Evolutionary conservation across 1,140 invertebrate genomes (phyloP).

Genomic region (Cyphomyrmex costatus): DNA sequence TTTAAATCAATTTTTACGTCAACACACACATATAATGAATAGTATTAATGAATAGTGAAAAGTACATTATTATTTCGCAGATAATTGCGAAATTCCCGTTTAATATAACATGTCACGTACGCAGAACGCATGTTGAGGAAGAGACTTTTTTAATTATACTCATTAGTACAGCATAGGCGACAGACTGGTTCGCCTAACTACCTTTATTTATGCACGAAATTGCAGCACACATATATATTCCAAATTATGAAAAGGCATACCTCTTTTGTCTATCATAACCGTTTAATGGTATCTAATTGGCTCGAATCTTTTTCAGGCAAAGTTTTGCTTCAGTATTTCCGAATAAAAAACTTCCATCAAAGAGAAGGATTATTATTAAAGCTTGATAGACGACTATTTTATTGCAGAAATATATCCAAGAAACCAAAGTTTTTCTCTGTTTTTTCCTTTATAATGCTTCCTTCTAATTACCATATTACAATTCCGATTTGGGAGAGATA

Average conservation of each 20-base stretch:
- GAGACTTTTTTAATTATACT: constrained; percentile 59
- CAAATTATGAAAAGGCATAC: background rate
- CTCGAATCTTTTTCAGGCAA: background rate
- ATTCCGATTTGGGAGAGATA: background rate
- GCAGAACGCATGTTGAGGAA: constrained; percentile 23
- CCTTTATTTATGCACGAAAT: constrained; percentile 56
- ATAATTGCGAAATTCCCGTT: constrained; percentile 29
- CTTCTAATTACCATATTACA: background rate
- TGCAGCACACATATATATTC: background rate
- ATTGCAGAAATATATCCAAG: background rate
- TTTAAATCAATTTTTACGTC: constrained; percentile 17
- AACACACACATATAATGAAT: constrained; percentile 36
- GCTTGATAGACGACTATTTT: background rate
- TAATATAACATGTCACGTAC: constrained; percentile 48
- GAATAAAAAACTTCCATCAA: background rate
- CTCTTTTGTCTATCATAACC: constrained; percentile 10
- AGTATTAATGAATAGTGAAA: constrained; percentile 27
- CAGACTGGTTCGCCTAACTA: constrained; percentile 31
- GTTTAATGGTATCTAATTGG: constrained; percentile 14
- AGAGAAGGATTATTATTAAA: background rate
- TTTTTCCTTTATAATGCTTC: background rate
- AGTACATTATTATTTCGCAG: constrained; percentile 42
- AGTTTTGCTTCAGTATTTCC: background rate
- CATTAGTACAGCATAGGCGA: constrained; percentile 37
- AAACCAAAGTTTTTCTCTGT: background rate